phyloP scores from a whole-genome alignment of 1,140 invertebrate species.

The Brachionus angularis region DNA sequence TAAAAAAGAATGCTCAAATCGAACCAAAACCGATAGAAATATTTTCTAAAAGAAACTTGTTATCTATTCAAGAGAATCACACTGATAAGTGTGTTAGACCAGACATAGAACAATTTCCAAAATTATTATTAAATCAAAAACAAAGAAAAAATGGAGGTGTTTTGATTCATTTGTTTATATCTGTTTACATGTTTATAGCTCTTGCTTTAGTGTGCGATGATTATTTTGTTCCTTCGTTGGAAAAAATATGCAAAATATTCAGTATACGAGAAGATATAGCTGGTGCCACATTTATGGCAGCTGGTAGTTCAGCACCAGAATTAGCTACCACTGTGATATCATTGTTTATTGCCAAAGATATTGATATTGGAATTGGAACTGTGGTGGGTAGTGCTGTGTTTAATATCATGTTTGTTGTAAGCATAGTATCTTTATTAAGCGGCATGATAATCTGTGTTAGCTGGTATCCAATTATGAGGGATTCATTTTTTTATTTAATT shows the following conservation, averaged over 20 bases:
- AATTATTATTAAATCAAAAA: slow-evolving; percentile 11
- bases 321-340: slow-evolving; percentile 82
- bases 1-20: too few relatives aligned
- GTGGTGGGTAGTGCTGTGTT: slow-evolving; percentile 74
- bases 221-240: slow-evolving; percentile 57
- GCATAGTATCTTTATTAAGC: slow-evolving; percentile 80
- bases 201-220: slow-evolving; percentile 61
- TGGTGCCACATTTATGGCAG: slow-evolving; percentile 81
- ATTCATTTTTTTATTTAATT: slow-evolving; percentile 27
- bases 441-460: slow-evolving; percentile 46
- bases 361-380: slow-evolving; percentile 32
- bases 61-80: too few relatives aligned
- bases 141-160: slow-evolving; percentile 46
- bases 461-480: slow-evolving; percentile 31
- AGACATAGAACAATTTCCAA: slow-evolving; percentile 33
- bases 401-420: slow-evolving; percentile 90
- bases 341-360: slow-evolving; percentile 14
- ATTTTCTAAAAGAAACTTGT: too few relatives aligned
- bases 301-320: slow-evolving; percentile 81
- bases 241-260: slow-evolving; percentile 48
- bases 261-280: not conserved
- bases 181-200: slow-evolving; percentile 61
- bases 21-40: too few relatives aligned
- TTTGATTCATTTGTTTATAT: slow-evolving; percentile 55
- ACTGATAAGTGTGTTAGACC: not conserved